phyloP scores from a whole-genome alignment of 2,113 vertebrate species.

The Ictalurus punctatus region DNA sequence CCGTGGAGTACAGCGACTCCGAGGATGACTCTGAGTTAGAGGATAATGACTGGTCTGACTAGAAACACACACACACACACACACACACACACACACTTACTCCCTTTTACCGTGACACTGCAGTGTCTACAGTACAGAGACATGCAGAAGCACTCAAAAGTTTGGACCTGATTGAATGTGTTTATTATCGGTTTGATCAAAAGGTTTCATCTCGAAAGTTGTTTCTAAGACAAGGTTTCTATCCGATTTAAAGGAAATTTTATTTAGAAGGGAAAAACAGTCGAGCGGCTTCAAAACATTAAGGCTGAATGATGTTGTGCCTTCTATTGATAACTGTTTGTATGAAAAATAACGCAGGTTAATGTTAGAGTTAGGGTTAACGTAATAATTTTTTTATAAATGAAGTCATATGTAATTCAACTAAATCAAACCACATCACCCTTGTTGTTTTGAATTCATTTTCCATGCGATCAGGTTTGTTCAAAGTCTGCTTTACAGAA shows the following conservation, averaged over 20 bases:
- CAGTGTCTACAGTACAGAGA: background rate
- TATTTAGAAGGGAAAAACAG: background rate
- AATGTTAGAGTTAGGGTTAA: background rate
- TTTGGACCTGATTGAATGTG: background rate
- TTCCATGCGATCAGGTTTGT: background rate
- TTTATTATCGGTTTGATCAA: background rate
- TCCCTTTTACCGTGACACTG: no score
- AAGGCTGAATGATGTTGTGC: background rate
- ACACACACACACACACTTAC: slow-evolving; percentile 24
- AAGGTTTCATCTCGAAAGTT: background rate
- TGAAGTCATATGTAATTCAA: background rate
- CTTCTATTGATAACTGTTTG: background rate
- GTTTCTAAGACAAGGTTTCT: no score
- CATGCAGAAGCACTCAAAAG: background rate
- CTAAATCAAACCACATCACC: background rate
- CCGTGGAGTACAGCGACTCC: slow-evolving; percentile 95
- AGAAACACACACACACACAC: slow-evolving; percentile 32
- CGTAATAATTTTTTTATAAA: background rate
- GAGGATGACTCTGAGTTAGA: slow-evolving; percentile 96
- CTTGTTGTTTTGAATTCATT: background rate
- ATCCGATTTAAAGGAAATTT: background rate
- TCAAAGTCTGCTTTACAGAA: background rate
- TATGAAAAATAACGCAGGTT: background rate
- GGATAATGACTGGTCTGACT: slow-evolving; percentile 97
- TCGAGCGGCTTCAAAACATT: background rate